phyloP scores from a whole-genome alignment of 1,140 invertebrate species.

The Diabrotica undecimpunctata region DNA sequence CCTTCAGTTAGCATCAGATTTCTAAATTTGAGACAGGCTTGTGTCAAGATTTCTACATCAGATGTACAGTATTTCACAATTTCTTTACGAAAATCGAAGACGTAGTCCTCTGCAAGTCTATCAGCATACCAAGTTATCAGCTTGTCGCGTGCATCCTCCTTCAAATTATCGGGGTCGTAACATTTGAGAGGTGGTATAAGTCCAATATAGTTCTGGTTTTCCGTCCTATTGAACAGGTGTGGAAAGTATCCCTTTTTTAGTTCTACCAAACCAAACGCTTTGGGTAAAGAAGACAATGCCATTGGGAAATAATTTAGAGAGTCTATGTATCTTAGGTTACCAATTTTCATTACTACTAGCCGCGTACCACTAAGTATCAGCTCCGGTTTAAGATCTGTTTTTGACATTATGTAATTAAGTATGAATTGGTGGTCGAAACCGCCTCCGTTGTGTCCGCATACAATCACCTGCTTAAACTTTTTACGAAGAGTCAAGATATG shows the following conservation, averaged over 20 bases:
- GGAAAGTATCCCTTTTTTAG: constrained; percentile 28
- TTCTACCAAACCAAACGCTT: constrained; percentile 15
- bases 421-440: constrained; percentile 8
- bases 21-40: no score
- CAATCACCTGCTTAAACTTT: constrained; percentile 7
- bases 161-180: constrained; percentile 22
- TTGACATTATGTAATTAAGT: constrained; percentile 13
- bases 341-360: constrained; percentile 1
- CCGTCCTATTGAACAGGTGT: constrained; percentile 25
- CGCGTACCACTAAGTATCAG: constrained; percentile 10
- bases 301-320: constrained; percentile 18
- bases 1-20: no score
- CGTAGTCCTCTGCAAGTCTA: constrained; percentile 4
- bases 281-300: constrained; percentile 17
- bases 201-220: constrained; percentile 22
- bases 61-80: constrained; percentile 22
- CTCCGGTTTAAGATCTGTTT: constrained; percentile 8
- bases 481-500: constrained; percentile 3
- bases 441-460: constrained; percentile 5
- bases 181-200: constrained; percentile 15
- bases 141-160: not conserved
- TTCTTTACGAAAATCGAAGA: constrained; percentile 21
- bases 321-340: constrained; percentile 18
- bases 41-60: constrained; percentile 22
- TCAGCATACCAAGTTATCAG: constrained; percentile 22